These are phyloP conservation scores for Eupleurogrammus muticus DNA, from an alignment of 2,797 vertebrate genomes.

Conservation along the genomic window DNA sequence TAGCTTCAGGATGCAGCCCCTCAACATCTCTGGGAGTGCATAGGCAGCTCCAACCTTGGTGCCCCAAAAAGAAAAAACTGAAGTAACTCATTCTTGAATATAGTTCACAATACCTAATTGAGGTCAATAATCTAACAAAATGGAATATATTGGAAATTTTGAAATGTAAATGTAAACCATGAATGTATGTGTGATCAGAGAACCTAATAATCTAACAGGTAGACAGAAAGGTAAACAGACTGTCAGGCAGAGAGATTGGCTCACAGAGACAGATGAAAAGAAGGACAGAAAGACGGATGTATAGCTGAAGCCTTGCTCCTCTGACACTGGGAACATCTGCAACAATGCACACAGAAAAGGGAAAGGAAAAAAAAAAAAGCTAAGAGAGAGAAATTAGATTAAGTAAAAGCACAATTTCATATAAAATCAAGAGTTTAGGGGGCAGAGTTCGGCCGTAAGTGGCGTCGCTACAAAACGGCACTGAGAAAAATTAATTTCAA, in stretches of 20 bases:
- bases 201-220: constrained; percentile 7
- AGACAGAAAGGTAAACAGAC: constrained; percentile 25
- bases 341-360: constrained; percentile 51
- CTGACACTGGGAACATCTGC: constrained; percentile 72
- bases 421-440: constrained; percentile 85
- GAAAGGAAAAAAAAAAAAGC: constrained; percentile 46
- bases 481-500: constrained; percentile 90
- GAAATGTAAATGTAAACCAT: no score
- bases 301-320: constrained; percentile 70
- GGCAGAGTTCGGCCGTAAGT: constrained; percentile 96
- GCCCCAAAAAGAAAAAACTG: neutral
- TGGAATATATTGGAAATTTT: no score
- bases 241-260: constrained; percentile 40
- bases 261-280: no score
- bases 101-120: neutral
- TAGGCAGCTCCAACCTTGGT: neutral
- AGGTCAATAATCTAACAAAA: neutral
- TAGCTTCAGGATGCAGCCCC: no score
- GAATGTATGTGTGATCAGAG: no score
- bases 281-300: constrained; percentile 54
- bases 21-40: neutral
- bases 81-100: neutral
- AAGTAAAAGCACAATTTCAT: constrained; percentile 83
- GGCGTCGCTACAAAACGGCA: constrained; percentile 88
- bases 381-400: constrained; percentile 73